These are phyloP conservation scores for Clarias macrocephalus DNA, from an alignment of 2,113 vertebrate genomes.

Conservation along the genomic window DNA sequence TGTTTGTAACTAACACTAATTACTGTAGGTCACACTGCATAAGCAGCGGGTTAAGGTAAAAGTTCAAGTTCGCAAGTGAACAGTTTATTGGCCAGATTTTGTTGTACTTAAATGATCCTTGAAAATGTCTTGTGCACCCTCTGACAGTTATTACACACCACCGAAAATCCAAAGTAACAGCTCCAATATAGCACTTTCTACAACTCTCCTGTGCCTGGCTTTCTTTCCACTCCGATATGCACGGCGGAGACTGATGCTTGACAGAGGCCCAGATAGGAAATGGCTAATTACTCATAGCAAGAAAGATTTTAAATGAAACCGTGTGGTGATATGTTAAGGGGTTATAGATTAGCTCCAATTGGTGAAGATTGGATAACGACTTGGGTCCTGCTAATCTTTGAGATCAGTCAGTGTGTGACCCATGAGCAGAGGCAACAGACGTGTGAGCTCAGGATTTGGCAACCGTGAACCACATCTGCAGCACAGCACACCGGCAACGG, in stretches of 20 bases:
- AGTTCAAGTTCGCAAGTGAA: not conserved
- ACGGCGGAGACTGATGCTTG: not conserved
- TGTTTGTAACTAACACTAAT: not conserved
- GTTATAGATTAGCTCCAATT: conserved; percentile 34
- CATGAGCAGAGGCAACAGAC: not conserved
- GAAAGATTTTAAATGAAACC: conserved; percentile 33
- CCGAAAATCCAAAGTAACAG: conserved; percentile 32
- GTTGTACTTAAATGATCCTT: not conserved
- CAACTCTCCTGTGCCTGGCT: conserved; percentile 9
- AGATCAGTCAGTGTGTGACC: conserved; percentile 19
- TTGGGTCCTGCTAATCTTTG: conserved; percentile 42
- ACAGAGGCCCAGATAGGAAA: conserved; percentile 34
- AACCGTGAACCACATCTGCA: conserved; percentile 43
- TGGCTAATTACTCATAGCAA: conserved; percentile 32
- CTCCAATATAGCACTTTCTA: not conserved
- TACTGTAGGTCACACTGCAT: not conserved
- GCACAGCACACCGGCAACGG: conserved; percentile 22
- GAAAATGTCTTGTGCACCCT: not conserved
- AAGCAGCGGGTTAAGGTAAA: not conserved
- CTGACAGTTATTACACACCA: not conserved
- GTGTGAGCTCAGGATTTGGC: conserved; percentile 30
- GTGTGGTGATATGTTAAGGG: conserved; percentile 22
- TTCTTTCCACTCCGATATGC: not conserved
- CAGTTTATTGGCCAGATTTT: not conserved
- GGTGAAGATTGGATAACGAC: conserved; percentile 42